Percentiles rank a stretch among this genome's conserved stretches.
Conservation (phyloP, 2,797 vertebrate genomes). For the Sardinella longiceps region DNA sequence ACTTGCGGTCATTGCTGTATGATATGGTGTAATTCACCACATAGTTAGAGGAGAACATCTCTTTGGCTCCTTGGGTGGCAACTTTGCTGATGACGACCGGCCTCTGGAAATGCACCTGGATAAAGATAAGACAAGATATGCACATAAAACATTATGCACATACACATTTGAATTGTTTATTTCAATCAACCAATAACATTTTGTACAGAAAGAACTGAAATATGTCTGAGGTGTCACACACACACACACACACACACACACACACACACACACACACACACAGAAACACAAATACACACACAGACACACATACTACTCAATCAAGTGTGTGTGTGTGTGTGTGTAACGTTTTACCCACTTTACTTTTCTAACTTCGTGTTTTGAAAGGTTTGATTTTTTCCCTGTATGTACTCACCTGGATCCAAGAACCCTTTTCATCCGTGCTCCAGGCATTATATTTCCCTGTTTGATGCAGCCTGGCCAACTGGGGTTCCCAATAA, state of each 20-base stretch:
- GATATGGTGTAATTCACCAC: constrained; percentile 79
- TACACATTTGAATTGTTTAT: too few relatives aligned
- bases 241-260: too few relatives aligned
- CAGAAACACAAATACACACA: too few relatives aligned
- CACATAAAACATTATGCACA: too few relatives aligned
- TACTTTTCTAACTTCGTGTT: too few relatives aligned
- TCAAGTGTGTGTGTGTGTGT: too few relatives aligned
- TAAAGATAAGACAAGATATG: background rate
- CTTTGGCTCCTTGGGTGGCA: constrained; percentile 89
- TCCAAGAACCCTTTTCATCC: constrained; percentile 73
- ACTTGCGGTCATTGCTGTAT: constrained; percentile 86
- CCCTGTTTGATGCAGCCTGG: constrained; percentile 86
- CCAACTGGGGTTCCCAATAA: constrained; percentile 85
- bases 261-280: too few relatives aligned
- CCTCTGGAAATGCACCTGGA: constrained; percentile 89
- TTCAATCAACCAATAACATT: too few relatives aligned
- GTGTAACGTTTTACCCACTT: too few relatives aligned
- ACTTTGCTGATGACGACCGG: constrained; percentile 89
- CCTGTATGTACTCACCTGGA: constrained; percentile 79
- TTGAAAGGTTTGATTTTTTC: background rate
- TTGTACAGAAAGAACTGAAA: too few relatives aligned
- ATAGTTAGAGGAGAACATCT: constrained; percentile 76
- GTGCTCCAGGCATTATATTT: constrained; percentile 94
- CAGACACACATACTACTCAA: too few relatives aligned
- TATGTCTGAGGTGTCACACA: too few relatives aligned